These are phyloP conservation scores for Gymnothorax javanicus DNA, from an alignment of 2,797 vertebrate genomes.

Conservation along the genomic window DNA sequence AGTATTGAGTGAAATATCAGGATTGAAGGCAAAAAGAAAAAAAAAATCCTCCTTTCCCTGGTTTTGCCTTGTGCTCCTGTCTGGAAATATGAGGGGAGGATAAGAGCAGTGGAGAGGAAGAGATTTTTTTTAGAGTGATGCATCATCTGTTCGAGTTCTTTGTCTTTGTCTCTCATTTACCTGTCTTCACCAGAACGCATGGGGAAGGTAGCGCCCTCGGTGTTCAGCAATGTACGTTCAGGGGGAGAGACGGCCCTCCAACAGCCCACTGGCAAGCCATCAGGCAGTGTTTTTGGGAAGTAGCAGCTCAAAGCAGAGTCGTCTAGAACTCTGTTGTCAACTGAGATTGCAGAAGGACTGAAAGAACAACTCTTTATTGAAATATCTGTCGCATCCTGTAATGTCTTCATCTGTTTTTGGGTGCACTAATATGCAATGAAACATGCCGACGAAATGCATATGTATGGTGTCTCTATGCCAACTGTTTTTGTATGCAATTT, in stretches of 20 bases:
- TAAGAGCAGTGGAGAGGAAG: too few species aligned
- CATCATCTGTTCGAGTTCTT: not conserved
- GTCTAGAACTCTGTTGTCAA: not conserved
- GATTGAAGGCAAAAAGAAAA: not conserved
- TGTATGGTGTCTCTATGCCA: too few species aligned
- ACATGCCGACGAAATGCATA: not conserved
- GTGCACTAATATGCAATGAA: not conserved
- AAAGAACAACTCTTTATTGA: not conserved
- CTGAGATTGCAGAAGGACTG: not conserved
- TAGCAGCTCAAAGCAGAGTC: slow-evolving; percentile 38
- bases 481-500: not conserved
- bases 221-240: slow-evolving; percentile 83
- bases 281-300: slow-evolving; percentile 84
- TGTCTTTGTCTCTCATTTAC: not conserved
- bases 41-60: not conserved
- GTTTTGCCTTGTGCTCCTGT: not conserved
- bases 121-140: too few species aligned
- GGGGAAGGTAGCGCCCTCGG: slow-evolving; percentile 83
- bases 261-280: slow-evolving; percentile 69
- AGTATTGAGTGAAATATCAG: not conserved
- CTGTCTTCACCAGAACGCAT: slow-evolving; percentile 77
- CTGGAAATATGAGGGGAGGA: too few species aligned
- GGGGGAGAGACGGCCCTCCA: slow-evolving; percentile 85
- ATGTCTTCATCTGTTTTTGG: not conserved
- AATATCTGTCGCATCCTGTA: not conserved